A percentile compares a stretch with the other conserved stretches of the same genome.
These are phyloP conservation scores for Formicarius rufipectus DNA, from an alignment of 2,113 vertebrate species.

Conservation along the genomic window DNA sequence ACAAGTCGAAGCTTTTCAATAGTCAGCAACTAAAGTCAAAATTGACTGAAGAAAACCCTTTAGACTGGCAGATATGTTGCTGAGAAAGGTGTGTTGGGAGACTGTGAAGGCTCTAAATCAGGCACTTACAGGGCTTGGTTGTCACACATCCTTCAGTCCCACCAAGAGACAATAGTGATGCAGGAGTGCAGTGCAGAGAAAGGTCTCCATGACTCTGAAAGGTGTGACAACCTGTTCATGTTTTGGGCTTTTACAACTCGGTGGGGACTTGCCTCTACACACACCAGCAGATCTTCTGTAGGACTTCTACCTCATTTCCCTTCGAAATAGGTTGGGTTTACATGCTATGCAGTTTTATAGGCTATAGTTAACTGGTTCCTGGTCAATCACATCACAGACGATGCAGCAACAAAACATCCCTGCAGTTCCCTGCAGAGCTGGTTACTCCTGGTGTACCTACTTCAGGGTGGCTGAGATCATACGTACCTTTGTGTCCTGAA, in stretches of 20 bases:
- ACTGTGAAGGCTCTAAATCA: background rate
- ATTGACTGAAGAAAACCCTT: background rate
- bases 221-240: accelerated
- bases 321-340: background rate
- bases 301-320: background rate
- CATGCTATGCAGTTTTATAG: background rate
- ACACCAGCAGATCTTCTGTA: background rate
- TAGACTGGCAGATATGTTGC: background rate
- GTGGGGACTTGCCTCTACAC: background rate
- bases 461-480: background rate
- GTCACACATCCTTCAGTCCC: background rate
- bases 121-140: background rate
- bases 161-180: background rate
- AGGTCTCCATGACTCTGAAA: background rate
- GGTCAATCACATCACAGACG: background rate
- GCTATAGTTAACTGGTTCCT: background rate
- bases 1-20: background rate
- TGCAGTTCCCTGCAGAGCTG: background rate
- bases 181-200: background rate
- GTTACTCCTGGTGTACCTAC: background rate
- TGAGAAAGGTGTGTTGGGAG: background rate
- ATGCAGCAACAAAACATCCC: background rate
- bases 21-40: background rate
- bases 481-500: background rate
- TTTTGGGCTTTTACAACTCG: background rate